These are phyloP conservation scores for Erpornis zantholeuca DNA, from an alignment of 2,113 vertebrate species.

Conservation along the genomic window DNA sequence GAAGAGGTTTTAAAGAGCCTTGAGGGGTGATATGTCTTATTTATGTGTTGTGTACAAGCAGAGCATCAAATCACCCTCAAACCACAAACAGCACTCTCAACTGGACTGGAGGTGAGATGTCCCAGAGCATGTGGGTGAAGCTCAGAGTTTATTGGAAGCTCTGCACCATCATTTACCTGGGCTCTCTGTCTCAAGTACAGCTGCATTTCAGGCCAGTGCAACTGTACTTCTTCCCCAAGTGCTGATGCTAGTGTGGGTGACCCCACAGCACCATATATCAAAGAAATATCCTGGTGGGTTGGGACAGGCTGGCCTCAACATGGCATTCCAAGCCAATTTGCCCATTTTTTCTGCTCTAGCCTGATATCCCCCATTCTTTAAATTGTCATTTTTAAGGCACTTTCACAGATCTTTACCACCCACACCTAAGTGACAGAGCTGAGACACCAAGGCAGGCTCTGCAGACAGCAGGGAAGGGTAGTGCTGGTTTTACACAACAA, in stretches of 20 bases:
- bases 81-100: neutral
- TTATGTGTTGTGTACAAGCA: neutral
- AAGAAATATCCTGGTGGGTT: neutral
- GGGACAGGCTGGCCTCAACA: neutral
- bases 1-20: neutral
- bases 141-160: neutral
- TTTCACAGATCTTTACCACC: neutral
- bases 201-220: neutral
- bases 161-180: neutral
- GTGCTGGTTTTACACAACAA: neutral
- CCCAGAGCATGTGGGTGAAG: neutral
- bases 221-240: neutral
- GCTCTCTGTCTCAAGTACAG: neutral
- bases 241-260: neutral
- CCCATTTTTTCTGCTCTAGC: neutral
- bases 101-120: neutral
- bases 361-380: neutral
- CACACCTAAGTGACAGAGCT: neutral
- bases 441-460: neutral
- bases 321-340: neutral
- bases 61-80: neutral
- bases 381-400: neutral
- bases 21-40: neutral
- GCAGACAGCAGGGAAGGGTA: neutral
- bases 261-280: accelerated